Conservation (phyloP, 2,888 invertebrate genomes). For the Ceramica pisi region DNA sequence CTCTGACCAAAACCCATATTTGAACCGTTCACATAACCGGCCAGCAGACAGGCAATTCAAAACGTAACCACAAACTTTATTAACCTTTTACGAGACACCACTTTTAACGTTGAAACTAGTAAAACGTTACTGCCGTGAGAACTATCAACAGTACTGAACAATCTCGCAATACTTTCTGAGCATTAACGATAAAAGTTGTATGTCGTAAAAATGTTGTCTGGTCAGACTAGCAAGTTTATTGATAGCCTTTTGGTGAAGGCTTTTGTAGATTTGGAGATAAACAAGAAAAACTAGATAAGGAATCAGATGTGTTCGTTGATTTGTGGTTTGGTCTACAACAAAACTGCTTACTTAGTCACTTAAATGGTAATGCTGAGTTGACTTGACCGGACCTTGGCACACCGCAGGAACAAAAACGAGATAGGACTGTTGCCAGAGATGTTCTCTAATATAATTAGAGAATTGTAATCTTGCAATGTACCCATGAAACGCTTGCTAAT, state of each 20-base stretch:
- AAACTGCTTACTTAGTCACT: background rate
- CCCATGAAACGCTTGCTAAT: background rate
- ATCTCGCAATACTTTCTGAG: conserved; percentile 56
- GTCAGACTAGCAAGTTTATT: conserved; percentile 52
- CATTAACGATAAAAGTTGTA: conserved; percentile 65
- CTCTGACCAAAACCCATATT: background rate
- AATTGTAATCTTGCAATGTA: background rate
- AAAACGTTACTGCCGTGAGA: conserved; percentile 60
- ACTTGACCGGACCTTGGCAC: background rate
- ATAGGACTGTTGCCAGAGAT: conserved; percentile 10
- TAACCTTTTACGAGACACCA: conserved; percentile 62
- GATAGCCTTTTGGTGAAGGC: conserved; percentile 14
- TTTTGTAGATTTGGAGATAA: conserved; percentile 5
- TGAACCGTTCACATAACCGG: background rate
- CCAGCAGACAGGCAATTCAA: conserved; percentile 13
- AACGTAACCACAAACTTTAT: conserved; percentile 48
- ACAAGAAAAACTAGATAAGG: conserved; percentile 13
- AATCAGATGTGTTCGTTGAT: background rate
- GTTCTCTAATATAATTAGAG: background rate
- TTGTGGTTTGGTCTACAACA: conserved; percentile 14
- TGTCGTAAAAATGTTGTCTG: conserved; percentile 64
- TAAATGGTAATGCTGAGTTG: background rate
- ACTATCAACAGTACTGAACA: conserved; percentile 47
- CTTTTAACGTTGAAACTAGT: conserved; percentile 43
- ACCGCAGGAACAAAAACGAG: background rate